A percentile compares a stretch with the other conserved stretches of the same genome.
phyloP scores from a whole-genome alignment of 2,797 vertebrate genomes.

The Acanthurus lineatus region DNA sequence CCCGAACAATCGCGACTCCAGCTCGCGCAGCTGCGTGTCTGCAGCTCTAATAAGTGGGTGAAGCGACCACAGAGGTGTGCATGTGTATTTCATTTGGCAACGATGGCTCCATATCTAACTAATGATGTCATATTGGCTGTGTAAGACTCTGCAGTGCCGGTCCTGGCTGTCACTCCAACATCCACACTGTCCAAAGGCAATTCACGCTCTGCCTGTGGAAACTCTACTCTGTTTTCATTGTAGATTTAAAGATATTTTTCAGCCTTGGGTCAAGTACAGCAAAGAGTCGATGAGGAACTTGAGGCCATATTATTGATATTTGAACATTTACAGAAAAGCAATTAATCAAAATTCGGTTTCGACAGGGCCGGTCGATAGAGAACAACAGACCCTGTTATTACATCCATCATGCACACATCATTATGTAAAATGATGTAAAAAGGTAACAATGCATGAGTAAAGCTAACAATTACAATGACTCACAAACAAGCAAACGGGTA shows the following conservation, averaged over 20 bases:
- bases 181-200: constrained; percentile 36
- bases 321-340: neutral
- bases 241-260: constrained; percentile 24
- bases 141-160: constrained; percentile 20
- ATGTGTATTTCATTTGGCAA: constrained; percentile 63
- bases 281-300: constrained; percentile 3
- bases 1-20: neutral
- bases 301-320: neutral
- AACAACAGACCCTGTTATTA: neutral
- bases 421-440: neutral
- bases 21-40: neutral
- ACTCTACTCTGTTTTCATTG: constrained; percentile 20
- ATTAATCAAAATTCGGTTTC: too few species aligned
- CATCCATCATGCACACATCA: neutral
- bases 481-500: neutral
- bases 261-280: neutral
- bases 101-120: constrained; percentile 25
- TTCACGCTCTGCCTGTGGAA: constrained; percentile 19
- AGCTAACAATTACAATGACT: neutral
- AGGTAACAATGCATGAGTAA: neutral
- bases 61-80: constrained; percentile 54
- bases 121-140: constrained; percentile 74
- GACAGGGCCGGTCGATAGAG: neutral
- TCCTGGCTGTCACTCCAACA: constrained; percentile 43
- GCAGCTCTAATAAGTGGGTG: constrained; percentile 27